Conservation (phyloP, 2,888 invertebrate genomes). For the Macrosoma leucophasiata region DNA sequence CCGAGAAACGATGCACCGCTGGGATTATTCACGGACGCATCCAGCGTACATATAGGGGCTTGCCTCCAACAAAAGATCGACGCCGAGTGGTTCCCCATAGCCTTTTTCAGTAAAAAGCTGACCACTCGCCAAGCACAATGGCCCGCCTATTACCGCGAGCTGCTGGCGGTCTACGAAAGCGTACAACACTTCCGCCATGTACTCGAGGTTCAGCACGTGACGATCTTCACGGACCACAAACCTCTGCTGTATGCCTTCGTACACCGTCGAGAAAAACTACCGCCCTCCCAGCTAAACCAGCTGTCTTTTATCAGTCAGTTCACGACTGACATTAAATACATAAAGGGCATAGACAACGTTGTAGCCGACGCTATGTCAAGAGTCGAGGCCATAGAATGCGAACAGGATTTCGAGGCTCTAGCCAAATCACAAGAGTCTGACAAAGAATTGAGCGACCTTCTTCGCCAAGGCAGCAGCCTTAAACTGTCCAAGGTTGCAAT, state of each 20-base stretch:
- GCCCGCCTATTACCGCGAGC: slow-evolving; percentile 24
- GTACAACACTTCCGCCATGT: slow-evolving; percentile 27
- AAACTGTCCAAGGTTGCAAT: too few species aligned
- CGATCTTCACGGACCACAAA: slow-evolving; percentile 24
- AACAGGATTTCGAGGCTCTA: too few species aligned
- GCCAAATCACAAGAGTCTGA: too few species aligned
- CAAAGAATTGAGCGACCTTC: too few species aligned
- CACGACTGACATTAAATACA: too few species aligned
- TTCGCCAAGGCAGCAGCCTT: too few species aligned
- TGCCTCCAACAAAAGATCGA: slow-evolving; percentile 15
- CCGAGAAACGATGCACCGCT: neutral
- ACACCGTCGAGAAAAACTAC: slow-evolving; percentile 17
- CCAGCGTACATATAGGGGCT: slow-evolving; percentile 12
- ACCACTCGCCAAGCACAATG: slow-evolving; percentile 10
- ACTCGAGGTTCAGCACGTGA: slow-evolving; percentile 15
- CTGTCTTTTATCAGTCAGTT: slow-evolving; percentile 21
- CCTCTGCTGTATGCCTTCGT: slow-evolving; percentile 19
- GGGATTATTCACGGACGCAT: slow-evolving; percentile 10
- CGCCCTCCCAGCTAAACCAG: slow-evolving; percentile 25
- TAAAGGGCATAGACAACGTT: slow-evolving; percentile 23
- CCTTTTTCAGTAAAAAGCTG: slow-evolving; percentile 23
- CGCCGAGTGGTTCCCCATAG: slow-evolving; percentile 19
- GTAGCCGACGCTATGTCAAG: slow-evolving; percentile 28
- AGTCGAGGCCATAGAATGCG: too few species aligned
- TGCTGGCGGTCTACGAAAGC: slow-evolving; percentile 19